phyloP scores from a whole-genome alignment of 2,113 vertebrate genomes.

The Marmota monax region DNA sequence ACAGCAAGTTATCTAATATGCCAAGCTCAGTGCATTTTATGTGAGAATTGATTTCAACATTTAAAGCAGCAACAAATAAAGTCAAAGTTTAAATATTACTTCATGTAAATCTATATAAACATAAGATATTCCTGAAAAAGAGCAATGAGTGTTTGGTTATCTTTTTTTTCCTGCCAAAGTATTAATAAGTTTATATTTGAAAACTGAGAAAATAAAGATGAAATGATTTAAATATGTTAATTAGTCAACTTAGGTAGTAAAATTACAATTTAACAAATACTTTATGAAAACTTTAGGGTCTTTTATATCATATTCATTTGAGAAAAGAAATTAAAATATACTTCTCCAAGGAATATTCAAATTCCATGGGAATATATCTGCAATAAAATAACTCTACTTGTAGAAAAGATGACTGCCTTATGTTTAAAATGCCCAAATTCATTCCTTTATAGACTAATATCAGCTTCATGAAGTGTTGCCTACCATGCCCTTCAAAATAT shows the following conservation, averaged over 20 bases:
- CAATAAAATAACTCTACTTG: neutral
- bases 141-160: no score
- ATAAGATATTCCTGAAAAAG: neutral
- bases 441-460: neutral
- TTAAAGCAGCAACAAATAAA: neutral
- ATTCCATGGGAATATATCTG: neutral
- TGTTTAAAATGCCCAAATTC: neutral
- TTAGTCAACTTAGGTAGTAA: neutral
- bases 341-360: neutral
- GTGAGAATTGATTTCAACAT: neutral
- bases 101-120: neutral
- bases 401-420: neutral
- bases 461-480: neutral
- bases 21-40: neutral
- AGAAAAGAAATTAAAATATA: neutral
- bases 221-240: neutral
- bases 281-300: neutral
- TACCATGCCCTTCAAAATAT: neutral
- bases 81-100: neutral
- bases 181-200: neutral
- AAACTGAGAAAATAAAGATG: neutral
- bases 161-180: neutral
- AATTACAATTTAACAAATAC: neutral
- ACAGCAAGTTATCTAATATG: neutral
- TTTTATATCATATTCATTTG: neutral